A percentile compares a stretch with the other conserved stretches of the same genome.
Conservation (phyloP, 2,888 invertebrate species). For the Nomada ferruginata region DNA sequence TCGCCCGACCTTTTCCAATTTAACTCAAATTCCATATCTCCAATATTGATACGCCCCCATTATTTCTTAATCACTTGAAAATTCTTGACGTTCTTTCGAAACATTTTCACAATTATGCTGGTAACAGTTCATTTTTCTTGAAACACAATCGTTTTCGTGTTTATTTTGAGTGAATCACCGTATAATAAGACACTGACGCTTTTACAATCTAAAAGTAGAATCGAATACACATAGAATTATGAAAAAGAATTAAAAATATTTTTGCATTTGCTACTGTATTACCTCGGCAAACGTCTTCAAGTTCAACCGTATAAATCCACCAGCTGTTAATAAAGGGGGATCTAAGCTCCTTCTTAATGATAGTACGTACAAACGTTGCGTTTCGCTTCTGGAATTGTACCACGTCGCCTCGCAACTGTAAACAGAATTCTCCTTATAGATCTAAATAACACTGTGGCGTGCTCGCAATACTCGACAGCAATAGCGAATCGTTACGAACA, state of each 20-base stretch:
- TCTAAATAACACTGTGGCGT: no score
- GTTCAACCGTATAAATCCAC: background rate
- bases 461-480: no score
- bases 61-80: background rate
- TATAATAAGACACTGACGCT: background rate
- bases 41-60: background rate
- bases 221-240: background rate
- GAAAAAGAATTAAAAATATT: background rate
- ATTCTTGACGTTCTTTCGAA: no score
- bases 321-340: slow-evolving; percentile 5
- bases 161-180: background rate
- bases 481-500: no score
- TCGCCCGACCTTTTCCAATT: no score
- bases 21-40: background rate
- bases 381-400: background rate
- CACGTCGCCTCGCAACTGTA: slow-evolving; percentile 16
- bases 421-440: background rate
- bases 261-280: background rate
- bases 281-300: slow-evolving; percentile 20
- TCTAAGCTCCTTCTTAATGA: slow-evolving; percentile 4
- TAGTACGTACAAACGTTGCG: background rate
- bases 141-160: background rate
- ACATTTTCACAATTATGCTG: no score
- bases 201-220: background rate
- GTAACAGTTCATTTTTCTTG: no score